Conservation (phyloP, 2,888 invertebrate genomes). For the Thecocarcelia acutangulata region DNA sequence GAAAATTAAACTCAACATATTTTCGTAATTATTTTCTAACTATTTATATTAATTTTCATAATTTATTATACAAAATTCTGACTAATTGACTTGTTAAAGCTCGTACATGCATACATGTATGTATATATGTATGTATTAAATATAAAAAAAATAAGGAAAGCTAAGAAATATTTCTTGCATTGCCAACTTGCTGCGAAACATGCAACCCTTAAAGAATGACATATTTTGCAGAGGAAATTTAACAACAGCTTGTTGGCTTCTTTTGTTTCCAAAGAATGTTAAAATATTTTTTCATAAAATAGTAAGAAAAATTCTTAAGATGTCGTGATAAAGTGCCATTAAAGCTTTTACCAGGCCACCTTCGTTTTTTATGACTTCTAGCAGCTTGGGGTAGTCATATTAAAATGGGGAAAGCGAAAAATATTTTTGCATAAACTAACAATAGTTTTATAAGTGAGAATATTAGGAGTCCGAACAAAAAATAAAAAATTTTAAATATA, state of each 20-base stretch:
- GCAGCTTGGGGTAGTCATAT: conserved; percentile 47
- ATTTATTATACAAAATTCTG: conserved; percentile 50
- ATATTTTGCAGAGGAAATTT: conserved; percentile 36
- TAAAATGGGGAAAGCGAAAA: not conserved
- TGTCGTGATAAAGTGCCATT: conserved; percentile 68
- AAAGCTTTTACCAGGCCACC: conserved; percentile 40
- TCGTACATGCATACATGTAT: too few species aligned
- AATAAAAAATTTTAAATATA: conserved; percentile 26
- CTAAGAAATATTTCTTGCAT: conserved; percentile 34
- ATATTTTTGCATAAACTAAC: conserved; percentile 43
- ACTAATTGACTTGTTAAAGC: conserved; percentile 67
- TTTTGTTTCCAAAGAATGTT: not conserved
- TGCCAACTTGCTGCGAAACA: conserved; percentile 17
- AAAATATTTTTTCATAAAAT: conserved; percentile 20
- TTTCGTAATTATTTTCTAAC: not conserved
- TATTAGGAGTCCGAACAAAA: conserved; percentile 7
- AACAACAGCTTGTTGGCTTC: conserved; percentile 14
- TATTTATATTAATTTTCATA: not conserved
- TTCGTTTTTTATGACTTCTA: conserved; percentile 40
- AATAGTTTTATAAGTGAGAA: conserved; percentile 33
- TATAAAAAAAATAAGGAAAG: not conserved
- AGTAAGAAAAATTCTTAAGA: conserved; percentile 25
- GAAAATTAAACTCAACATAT: not conserved
- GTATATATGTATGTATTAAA: too few species aligned
- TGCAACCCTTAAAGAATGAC: conserved; percentile 37